Evolutionary conservation across 2,888 invertebrate genomes (phyloP), one percentile per base, ranked within the genome.

Genomic region (Tinea trinotella): DNA sequence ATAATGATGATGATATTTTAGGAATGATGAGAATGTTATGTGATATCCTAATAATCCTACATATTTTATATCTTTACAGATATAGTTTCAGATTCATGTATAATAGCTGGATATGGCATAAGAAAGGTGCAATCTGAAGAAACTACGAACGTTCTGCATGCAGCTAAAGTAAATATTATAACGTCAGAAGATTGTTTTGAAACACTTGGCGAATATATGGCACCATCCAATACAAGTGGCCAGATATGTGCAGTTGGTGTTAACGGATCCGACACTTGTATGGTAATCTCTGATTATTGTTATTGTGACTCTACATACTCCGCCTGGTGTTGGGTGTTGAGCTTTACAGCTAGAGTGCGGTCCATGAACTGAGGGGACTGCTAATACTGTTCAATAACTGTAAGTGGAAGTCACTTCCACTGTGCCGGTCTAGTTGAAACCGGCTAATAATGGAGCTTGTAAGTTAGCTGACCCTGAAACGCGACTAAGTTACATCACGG

Each of bases 211-310:
- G 62, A 63, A 12, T 66, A 65, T 52, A 62, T 76, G 40, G 76
- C 83, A 12, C 86, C 86, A 0, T 56, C 56, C 17, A 58, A 64
- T 24, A 67, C 72, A 46, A 61, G 65, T 54, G 86, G 86, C 7
- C 80, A 85, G 82, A 57, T 86, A 56, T 86, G 86, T 60, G 86
- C 86, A 13, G 53, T 74, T 52, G 85, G 85, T 36, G 68, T 77
- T 12, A 24, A 22, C 54, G 71, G 66, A 1, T 68, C 71, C 3
- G 86, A 86, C 58, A 65, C 83, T 52, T 86, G 86, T 61, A 81
- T 83, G 75, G 86, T 83, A 65, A 30, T 7, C n/a, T n/a, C n/a
- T n/a, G n/a, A n/a, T n/a, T n/a, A n/a, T n/a, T n/a, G n/a, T n/a
- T n/a, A n/a, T n/a, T n/a, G n/a, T n/a, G n/a, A n/a, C n/a, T n/a